A percentile compares a stretch with the other conserved stretches of the same genome.
These are phyloP conservation scores for Menidia beryllina DNA, from an alignment of 2,113 vertebrate species.

Conservation along the genomic window DNA sequence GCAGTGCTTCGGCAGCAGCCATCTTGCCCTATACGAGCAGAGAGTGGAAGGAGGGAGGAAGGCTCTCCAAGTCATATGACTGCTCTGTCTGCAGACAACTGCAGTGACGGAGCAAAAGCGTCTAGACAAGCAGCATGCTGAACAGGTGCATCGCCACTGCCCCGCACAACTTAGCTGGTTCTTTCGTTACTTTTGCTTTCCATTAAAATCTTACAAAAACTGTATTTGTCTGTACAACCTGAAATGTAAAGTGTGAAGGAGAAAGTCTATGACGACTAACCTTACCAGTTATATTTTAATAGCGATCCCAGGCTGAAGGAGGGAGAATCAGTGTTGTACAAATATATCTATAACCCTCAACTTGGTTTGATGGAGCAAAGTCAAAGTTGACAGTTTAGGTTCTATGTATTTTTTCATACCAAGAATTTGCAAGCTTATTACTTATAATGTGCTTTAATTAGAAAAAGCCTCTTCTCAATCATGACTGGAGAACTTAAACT, in stretches of 20 bases:
- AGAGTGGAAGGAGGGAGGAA: slow-evolving; percentile 57
- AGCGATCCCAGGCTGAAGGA: neutral
- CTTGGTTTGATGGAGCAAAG: neutral
- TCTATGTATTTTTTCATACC: neutral
- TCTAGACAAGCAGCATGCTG: slow-evolving; percentile 64
- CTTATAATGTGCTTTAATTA: neutral
- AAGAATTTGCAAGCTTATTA: neutral
- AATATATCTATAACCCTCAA: neutral
- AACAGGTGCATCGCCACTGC: slow-evolving; percentile 15
- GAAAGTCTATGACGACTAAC: neutral
- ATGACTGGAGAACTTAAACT: neutral
- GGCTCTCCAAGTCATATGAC: slow-evolving; percentile 69
- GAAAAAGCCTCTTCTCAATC: neutral
- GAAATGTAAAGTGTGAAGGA: neutral
- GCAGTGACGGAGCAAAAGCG: slow-evolving; percentile 71
- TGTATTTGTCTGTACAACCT: no score
- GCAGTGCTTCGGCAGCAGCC: slow-evolving; percentile 69
- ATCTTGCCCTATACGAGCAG: slow-evolving; percentile 73
- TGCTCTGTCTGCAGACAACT: slow-evolving; percentile 60
- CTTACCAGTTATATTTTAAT: neutral
- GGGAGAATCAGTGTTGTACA: neutral
- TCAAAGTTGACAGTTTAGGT: neutral
- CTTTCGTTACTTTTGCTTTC: neutral
- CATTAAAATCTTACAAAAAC: no score
- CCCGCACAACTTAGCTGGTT: neutral